Evolutionary conservation across 1,140 invertebrate species (phyloP), one percentile per base, ranked within the genome.

Genomic region (Theocolax elegans): DNA sequence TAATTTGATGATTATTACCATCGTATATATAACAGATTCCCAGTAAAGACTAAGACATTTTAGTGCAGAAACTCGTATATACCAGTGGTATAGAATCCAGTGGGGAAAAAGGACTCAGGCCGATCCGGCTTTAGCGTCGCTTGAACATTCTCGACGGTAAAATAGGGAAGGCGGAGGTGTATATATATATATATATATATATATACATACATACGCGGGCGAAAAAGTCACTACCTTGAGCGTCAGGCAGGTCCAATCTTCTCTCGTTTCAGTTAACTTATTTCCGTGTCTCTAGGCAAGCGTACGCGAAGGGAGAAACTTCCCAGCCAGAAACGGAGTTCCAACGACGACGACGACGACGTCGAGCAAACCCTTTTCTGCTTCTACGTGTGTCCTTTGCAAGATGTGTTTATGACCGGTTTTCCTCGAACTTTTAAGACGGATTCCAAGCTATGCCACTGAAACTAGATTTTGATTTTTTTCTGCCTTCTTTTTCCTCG

Each of bases 111-210:
- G 29, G 44, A 27, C 67, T 69, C 58, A 46, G 31, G 49, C 58
- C 67, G 67, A 69, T 69, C 67, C 67, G 67, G 58, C 67, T 63
- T 69, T 63, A 44, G 17, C 25, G 49, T 54, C 67, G 68, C 59
- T 69, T 54, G 58, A 63, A 69, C 62, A 69, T 63, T 69, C 67
- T 19, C 67, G n/a, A 62, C 56, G 58, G 38, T 27, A 60, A 68
- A 68, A 68, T 68, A 49, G 46, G 35, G 23, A 40, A 44, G 21
- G 38, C 17, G 17, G 9, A 0, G 12, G 42, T 3, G 31, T 35
- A 51, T 46, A 15, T 9, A 23, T n/a, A n/a, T n/a, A n/a, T n/a
- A n/a, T n/a, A n/a, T n/a, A n/a, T n/a, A n/a, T n/a, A n/a, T n/a
- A n/a, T n/a, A n/a, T n/a, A n/a, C n/a, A n/a, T n/a, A n/a, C n/a